Conservation (phyloP, 1,140 invertebrate genomes). For the Telenomus remus region DNA sequence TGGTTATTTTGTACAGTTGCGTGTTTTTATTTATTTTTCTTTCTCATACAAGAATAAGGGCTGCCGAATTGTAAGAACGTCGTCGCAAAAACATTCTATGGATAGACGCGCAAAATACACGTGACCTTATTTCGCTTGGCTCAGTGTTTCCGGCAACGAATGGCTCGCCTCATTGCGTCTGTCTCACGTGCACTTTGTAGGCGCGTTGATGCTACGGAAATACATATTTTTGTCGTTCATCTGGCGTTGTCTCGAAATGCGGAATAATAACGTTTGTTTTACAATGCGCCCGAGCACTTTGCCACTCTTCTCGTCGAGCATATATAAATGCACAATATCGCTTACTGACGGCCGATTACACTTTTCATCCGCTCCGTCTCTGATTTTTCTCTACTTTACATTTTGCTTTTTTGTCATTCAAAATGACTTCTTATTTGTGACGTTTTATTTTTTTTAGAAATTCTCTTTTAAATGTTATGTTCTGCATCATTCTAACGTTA, state of each 20-base stretch:
- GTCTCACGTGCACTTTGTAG: conserved; percentile 32
- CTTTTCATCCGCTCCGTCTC: too few relatives aligned
- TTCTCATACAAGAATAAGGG: conserved; percentile 36
- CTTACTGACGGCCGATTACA: too few relatives aligned
- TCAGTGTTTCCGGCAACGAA: conserved; percentile 34
- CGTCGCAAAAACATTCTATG: conserved; percentile 43
- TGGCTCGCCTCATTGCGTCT: too few relatives aligned
- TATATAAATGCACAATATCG: too few relatives aligned
- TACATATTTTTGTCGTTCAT: conserved; percentile 26
- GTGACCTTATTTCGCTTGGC: conserved; percentile 41
- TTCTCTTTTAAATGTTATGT: too few relatives aligned
- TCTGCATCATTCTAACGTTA: too few relatives aligned
- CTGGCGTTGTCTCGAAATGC: conserved; percentile 13
- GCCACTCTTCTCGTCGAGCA: too few relatives aligned
- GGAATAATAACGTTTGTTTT: conserved; percentile 30
- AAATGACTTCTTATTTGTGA: too few relatives aligned
- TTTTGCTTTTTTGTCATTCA: too few relatives aligned
- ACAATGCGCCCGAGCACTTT: conserved; percentile 6
- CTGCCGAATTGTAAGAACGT: conserved; percentile 42
- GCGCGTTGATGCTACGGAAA: conserved; percentile 29
- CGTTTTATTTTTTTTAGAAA: too few relatives aligned
- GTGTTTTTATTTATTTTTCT: conserved; percentile 5
- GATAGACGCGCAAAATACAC: conserved; percentile 29
- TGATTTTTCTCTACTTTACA: too few relatives aligned
- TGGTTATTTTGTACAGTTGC: conserved; percentile 51